Percentiles rank a stretch among this genome's conserved stretches.
These are phyloP conservation scores for Nyctereutes procyonoides DNA, from an alignment of 2,113 vertebrate species.

Conservation along the genomic window DNA sequence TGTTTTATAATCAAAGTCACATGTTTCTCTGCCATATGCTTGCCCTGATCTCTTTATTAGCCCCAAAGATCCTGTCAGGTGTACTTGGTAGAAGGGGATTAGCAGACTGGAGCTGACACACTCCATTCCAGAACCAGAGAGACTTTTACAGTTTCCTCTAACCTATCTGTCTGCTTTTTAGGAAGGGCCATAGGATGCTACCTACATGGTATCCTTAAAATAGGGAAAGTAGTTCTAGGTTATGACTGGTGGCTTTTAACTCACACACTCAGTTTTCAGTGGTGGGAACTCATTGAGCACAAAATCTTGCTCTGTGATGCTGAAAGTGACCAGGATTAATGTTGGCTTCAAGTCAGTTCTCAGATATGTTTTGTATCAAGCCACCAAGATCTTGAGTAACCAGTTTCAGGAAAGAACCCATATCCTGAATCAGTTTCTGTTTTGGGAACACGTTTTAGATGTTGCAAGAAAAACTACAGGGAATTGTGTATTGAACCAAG, in stretches of 20 bases:
- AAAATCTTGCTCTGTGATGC: neutral
- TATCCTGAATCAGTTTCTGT: neutral
- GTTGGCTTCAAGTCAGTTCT: neutral
- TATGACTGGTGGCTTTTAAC: neutral
- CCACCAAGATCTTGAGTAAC: neutral
- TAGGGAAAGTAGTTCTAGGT: neutral
- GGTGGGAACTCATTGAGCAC: neutral
- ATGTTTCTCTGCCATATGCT: neutral
- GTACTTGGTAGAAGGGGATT: neutral
- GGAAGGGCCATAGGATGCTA: neutral
- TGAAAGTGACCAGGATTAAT: neutral
- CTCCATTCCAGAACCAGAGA: neutral
- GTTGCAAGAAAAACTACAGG: neutral
- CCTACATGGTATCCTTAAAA: neutral
- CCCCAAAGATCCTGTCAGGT: neutral
- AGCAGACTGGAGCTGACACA: neutral
- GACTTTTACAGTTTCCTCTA: neutral
- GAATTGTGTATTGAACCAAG: neutral
- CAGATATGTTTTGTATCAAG: neutral
- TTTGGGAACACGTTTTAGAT: neutral
- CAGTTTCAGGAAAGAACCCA: neutral
- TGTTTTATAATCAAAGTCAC: neutral
- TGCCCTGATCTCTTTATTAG: neutral
- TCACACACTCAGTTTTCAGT: neutral
- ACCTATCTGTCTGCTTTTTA: neutral